Evolutionary conservation across 2,888 invertebrate genomes (phyloP), one percentile per base, ranked within the genome.

Genomic region (Nomada goodeniana): DNA sequence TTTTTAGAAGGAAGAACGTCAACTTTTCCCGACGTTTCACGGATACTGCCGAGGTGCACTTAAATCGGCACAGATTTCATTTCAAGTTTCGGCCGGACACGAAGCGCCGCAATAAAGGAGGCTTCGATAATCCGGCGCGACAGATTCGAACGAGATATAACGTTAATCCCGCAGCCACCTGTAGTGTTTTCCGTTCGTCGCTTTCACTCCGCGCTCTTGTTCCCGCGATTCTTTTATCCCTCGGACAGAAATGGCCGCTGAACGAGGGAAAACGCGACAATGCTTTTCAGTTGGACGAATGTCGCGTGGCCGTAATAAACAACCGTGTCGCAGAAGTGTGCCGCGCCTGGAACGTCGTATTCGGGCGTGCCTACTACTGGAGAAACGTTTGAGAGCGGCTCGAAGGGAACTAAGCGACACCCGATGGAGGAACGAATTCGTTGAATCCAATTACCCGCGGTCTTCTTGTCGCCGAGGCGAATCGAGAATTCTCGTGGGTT

Each of bases 201-300:
- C 52, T 67, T 68, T 67, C 57, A 23, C 47, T 70, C 36, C 47
- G 44, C 52, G 18, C 57, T 11, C 18, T 75, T 75, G 57, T 80
- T 70, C 72, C n/a, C 63, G 63, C 76, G 72, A 72, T 72, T 68
- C 77, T 72, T 80, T 80, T 72, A 80, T 72, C 69, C 47, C 59
- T 23, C 18, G 36, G 20, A 50, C 7, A 42, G 75, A 20, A 55
- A 70, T 29, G 55, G 20, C 15, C 10, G 42, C 26, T 57, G 80
- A 81, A 81, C 29, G 70, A 57, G 10, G 42, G 15, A 20, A n/a
- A 13, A 29, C 18, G 23, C 26, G 67, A 72, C 55, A 55, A 61
- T 65, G 76, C 83, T 83, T 82, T 76, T 82, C 83, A 59, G 73
- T 76, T 76, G 74, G 76, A 82, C 63, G 83, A 83, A 83, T 75